Percentiles rank a stretch among this genome's conserved stretches.
These are phyloP conservation scores for Dendrolimus kikuchii DNA, from an alignment of 1,140 invertebrate genomes.

Conservation along the genomic window DNA sequence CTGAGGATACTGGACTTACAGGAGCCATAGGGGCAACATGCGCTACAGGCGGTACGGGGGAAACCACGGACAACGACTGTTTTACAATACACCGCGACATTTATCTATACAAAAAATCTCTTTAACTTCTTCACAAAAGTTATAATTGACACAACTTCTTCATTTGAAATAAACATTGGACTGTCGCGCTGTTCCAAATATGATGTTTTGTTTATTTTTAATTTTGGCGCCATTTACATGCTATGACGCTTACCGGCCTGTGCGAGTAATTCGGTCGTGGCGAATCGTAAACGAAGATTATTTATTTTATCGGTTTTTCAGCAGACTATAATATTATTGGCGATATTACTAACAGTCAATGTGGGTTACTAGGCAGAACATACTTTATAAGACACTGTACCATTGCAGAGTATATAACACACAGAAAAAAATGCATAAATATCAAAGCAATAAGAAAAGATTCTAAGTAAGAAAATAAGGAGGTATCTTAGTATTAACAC, in stretches of 20 bases:
- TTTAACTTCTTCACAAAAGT: slow-evolving; percentile 26
- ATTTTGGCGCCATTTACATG: slow-evolving; percentile 61
- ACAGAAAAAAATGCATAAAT: no score
- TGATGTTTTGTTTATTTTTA: slow-evolving; percentile 69
- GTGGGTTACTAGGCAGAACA: no score
- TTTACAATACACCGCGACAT: slow-evolving; percentile 64
- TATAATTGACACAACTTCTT: slow-evolving; percentile 34
- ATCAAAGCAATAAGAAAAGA: no score
- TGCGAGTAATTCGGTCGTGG: slow-evolving; percentile 18
- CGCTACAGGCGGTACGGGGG: slow-evolving; percentile 23
- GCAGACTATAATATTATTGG: no score
- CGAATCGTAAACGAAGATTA: slow-evolving; percentile 6
- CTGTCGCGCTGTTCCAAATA: slow-evolving; percentile 63
- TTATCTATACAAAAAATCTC: slow-evolving; percentile 21
- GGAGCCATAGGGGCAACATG: no score
- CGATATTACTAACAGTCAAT: no score
- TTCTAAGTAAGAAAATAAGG: no score
- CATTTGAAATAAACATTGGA: slow-evolving; percentile 50
- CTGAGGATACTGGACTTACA: slow-evolving; percentile 13
- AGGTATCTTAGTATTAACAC: no score
- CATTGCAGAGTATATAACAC: no score
- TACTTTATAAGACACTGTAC: no score
- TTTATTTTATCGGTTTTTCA: no score
- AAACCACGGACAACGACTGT: slow-evolving; percentile 44
- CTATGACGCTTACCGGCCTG: slow-evolving; percentile 46